Percentiles rank a stretch among this genome's conserved stretches.
Conservation (phyloP, 2,113 vertebrate genomes). For the Neolamprologus sp. region DNA sequence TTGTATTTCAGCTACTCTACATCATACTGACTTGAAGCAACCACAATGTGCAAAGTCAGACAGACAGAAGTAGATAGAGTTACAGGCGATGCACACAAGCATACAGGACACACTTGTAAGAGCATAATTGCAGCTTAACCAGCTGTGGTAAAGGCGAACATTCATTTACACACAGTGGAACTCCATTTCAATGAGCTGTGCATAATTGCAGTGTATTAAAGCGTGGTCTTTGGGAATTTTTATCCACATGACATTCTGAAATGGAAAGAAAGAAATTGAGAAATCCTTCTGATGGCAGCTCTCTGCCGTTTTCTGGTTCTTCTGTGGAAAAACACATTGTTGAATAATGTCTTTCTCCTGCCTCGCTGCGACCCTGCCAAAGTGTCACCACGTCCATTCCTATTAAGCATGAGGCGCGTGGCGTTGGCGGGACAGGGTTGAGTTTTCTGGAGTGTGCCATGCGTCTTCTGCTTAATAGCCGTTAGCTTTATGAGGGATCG, state of each 20-base stretch:
- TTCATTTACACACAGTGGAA: constrained; percentile 39
- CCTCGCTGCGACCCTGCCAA: constrained; percentile 27
- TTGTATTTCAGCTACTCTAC: constrained; percentile 50
- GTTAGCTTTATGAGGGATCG: constrained; percentile 33
- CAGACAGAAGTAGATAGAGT: constrained; percentile 41
- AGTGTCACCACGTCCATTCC: constrained; percentile 38
- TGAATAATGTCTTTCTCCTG: constrained; percentile 36
- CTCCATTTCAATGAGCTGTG: constrained; percentile 43
- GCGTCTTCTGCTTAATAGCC: not conserved
- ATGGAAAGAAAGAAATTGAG: constrained; percentile 8
- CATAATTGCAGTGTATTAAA: constrained; percentile 50
- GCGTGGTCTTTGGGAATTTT: constrained; percentile 12
- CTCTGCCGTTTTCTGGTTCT: constrained; percentile 10
- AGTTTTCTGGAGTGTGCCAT: constrained; percentile 32
- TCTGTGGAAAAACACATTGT: constrained; percentile 44
- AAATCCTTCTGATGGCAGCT: constrained; percentile 3
- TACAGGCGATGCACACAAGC: constrained; percentile 44
- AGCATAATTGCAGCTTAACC: constrained; percentile 36
- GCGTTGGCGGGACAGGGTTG: not conserved
- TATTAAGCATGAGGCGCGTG: constrained; percentile 11
- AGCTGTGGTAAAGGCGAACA: constrained; percentile 31
- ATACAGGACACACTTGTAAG: constrained; percentile 37
- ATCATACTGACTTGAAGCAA: constrained; percentile 17
- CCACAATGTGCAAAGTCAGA: constrained; percentile 48
- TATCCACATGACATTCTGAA: constrained; percentile 34